A percentile compares a stretch with the other conserved stretches of the same genome.
phyloP scores from a whole-genome alignment of 2,888 invertebrate species.

The Torymus aiolomorphi region DNA sequence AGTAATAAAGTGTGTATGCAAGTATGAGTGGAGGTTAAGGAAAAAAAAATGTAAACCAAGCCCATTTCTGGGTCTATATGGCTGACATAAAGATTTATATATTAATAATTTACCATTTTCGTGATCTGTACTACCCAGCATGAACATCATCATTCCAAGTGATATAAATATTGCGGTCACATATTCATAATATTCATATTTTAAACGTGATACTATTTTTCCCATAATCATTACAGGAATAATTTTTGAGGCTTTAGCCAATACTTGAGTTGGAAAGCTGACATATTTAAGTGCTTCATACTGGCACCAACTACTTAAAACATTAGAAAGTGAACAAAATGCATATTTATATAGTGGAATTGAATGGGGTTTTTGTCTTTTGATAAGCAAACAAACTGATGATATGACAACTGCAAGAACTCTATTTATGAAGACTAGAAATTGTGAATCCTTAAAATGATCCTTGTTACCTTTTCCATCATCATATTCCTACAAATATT shows the following conservation, averaged over 20 bases:
- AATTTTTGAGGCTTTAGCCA: slow-evolving; percentile 98
- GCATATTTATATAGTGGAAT: slow-evolving; percentile 96
- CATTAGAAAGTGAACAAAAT: slow-evolving; percentile 96
- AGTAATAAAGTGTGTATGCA: no score
- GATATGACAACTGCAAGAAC: slow-evolving; percentile 89
- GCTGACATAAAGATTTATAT: not conserved
- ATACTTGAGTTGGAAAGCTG: slow-evolving; percentile 96
- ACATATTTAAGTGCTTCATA: slow-evolving; percentile 99
- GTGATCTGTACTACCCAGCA: slow-evolving; percentile 86
- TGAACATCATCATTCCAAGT: slow-evolving; percentile 93
- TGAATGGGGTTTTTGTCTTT: slow-evolving; percentile 82
- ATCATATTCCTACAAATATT: slow-evolving; percentile 79
- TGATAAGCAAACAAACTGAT: slow-evolving; percentile 79
- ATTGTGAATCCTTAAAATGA: slow-evolving; percentile 95
- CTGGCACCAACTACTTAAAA: slow-evolving; percentile 99
- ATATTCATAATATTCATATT: slow-evolving; percentile 94
- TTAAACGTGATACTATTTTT: slow-evolving; percentile 89
- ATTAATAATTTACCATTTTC: slow-evolving; percentile 75
- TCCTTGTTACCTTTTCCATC: slow-evolving; percentile 80
- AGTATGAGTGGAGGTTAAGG: no score
- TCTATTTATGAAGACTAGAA: slow-evolving; percentile 96
- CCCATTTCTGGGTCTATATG: no score
- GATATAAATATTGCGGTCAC: slow-evolving; percentile 92
- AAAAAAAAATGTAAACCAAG: no score
- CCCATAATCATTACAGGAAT: slow-evolving; percentile 99